phyloP scores from a whole-genome alignment of 2,797 vertebrate species.

The Mionectes olivaceus region DNA sequence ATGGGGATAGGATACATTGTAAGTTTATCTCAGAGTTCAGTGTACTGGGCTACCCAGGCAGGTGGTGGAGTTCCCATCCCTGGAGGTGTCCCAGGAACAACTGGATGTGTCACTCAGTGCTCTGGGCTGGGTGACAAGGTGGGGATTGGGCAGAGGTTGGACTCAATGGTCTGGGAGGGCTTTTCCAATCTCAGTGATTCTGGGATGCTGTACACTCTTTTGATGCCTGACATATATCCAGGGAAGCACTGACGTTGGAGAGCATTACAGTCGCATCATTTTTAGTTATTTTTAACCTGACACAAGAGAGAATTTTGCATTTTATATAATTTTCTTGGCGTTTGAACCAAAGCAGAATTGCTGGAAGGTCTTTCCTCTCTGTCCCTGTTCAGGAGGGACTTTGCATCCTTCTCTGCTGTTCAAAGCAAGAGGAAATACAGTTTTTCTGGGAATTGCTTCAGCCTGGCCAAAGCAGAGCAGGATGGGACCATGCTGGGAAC shows the following conservation, averaged over 20 bases:
- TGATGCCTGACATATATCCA: too few species aligned
- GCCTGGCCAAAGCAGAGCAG: slow-evolving; percentile 13
- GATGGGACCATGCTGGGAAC: not conserved
- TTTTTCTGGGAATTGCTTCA: slow-evolving; percentile 23
- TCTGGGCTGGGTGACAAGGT: not conserved
- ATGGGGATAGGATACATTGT: not conserved
- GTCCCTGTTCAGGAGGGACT: not conserved
- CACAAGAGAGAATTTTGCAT: not conserved
- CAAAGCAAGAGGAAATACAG: slow-evolving; percentile 38
- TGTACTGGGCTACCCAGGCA: not conserved
- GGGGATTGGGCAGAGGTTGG: not conserved
- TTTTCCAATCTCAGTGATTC: not conserved
- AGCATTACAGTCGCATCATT: not conserved
- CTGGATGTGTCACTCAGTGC: not conserved
- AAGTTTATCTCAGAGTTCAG: not conserved
- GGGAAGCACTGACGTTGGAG: not conserved
- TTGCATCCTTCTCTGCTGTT: not conserved
- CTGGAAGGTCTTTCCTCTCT: not conserved
- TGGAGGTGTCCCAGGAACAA: not conserved
- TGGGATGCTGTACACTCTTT: not conserved
- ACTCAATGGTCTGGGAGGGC: not conserved
- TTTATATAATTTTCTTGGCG: not conserved
- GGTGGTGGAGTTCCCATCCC: not conserved
- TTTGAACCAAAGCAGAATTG: not conserved
- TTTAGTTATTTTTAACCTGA: not conserved